A percentile compares a stretch with the other conserved stretches of the same genome.
These are phyloP conservation scores for Salmo trutta DNA, from an alignment of 2,797 vertebrate genomes.

Conservation along the genomic window DNA sequence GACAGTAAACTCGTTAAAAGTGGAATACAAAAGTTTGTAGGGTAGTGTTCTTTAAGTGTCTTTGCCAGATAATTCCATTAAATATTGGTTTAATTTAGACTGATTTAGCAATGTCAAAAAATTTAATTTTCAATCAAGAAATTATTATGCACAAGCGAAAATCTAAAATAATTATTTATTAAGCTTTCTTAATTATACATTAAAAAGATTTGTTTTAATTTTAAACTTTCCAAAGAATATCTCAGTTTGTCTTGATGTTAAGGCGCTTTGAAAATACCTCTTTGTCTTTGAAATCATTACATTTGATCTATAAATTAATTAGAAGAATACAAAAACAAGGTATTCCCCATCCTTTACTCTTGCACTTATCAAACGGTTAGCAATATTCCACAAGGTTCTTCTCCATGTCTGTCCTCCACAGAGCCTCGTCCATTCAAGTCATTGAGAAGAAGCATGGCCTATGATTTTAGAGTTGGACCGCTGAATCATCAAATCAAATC, in stretches of 20 bases:
- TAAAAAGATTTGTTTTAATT: slow-evolving; percentile 66
- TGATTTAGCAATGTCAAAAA: slow-evolving; percentile 16
- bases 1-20: background rate
- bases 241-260: slow-evolving; percentile 38
- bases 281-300: slow-evolving; percentile 52
- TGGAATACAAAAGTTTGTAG: slow-evolving; percentile 6
- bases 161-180: slow-evolving; percentile 49
- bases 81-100: background rate
- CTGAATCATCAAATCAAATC: slow-evolving; percentile 16
- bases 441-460: slow-evolving; percentile 35
- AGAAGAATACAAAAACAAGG: slow-evolving; percentile 44
- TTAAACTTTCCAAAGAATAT: slow-evolving; percentile 60
- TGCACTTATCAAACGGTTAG: slow-evolving; percentile 31
- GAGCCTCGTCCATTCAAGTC: background rate
- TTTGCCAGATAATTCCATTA: background rate
- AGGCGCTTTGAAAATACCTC: slow-evolving; percentile 40
- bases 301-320: slow-evolving; percentile 55
- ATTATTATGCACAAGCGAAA: slow-evolving; percentile 43
- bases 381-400: slow-evolving; percentile 35
- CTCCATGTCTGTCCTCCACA: slow-evolving; percentile 30
- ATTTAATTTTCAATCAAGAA: slow-evolving; percentile 34
- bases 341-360: slow-evolving; percentile 26
- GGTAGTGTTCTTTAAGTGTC: slow-evolving; percentile 13
- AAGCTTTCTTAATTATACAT: slow-evolving; percentile 67
- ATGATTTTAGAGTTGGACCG: slow-evolving; percentile 2